A percentile compares a stretch with the other conserved stretches of the same genome.
These are phyloP conservation scores for Gonatopus flavifemur DNA, from an alignment of 1,140 invertebrate species.

Conservation along the genomic window DNA sequence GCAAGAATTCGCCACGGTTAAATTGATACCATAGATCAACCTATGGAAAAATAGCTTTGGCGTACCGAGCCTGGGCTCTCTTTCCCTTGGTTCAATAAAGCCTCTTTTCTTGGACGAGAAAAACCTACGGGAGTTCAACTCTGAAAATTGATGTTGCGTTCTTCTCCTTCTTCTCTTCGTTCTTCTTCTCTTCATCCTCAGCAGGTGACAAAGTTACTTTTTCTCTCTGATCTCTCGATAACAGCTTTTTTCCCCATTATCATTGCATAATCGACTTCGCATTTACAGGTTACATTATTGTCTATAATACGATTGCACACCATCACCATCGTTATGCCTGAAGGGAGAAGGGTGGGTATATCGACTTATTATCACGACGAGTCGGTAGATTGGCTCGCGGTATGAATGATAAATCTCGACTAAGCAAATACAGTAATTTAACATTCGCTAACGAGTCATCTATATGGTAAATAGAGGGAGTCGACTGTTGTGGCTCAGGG, in stretches of 20 bases:
- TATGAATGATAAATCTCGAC: conserved; percentile 46
- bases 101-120: conserved; percentile 10
- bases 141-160: conserved; percentile 31
- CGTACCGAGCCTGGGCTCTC: conserved; percentile 20
- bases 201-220: too few relatives aligned
- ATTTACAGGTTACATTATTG: too few relatives aligned
- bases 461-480: conserved; percentile 47
- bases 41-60: conserved; percentile 42
- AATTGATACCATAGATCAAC: conserved; percentile 51
- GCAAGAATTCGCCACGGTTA: conserved; percentile 46
- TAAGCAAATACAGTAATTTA: conserved; percentile 43
- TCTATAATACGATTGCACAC: too few relatives aligned
- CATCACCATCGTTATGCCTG: conserved; percentile 13
- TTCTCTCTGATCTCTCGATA: too few relatives aligned
- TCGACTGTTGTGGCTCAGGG: conserved; percentile 17
- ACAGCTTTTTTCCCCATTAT: too few relatives aligned
- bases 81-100: conserved; percentile 23
- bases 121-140: conserved; percentile 14
- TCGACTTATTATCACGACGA: conserved; percentile 37
- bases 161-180: too few relatives aligned
- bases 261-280: too few relatives aligned
- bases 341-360: background rate
- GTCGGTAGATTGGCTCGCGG: conserved; percentile 32
- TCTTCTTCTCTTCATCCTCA: too few relatives aligned
- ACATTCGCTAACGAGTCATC: conserved; percentile 48